phyloP scores from a whole-genome alignment of 35 echinoderm and acorn worm genomes.

The Strongylocentrotus purpuratus region DNA sequence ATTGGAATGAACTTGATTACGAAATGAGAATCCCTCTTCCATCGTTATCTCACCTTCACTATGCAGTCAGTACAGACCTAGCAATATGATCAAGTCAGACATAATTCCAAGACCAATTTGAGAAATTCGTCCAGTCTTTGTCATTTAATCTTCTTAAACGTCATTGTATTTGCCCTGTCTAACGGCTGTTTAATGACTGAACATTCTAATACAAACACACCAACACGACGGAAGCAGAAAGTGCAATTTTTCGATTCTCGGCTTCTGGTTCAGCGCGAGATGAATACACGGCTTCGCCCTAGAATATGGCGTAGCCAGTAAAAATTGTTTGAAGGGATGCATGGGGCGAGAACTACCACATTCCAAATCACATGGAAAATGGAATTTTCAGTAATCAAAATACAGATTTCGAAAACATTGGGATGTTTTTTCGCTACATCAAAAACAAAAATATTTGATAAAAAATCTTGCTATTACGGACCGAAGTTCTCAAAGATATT shows the following conservation, averaged over 20 bases:
- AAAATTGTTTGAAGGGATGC: background rate
- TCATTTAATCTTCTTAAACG: constrained; percentile 31
- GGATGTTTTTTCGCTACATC: too few species aligned
- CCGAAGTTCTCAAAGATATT: too few species aligned
- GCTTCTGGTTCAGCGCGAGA: background rate
- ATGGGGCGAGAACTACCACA: too few species aligned
- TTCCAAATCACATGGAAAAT: too few species aligned
- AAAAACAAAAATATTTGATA: too few species aligned
- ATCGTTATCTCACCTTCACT: background rate
- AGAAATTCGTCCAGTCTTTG: constrained; percentile 10
- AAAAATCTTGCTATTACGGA: too few species aligned
- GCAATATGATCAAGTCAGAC: background rate
- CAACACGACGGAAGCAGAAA: background rate
- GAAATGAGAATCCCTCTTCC: background rate
- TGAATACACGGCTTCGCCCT: background rate
- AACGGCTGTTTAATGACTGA: constrained; percentile 36
- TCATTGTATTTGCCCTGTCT: constrained; percentile 33
- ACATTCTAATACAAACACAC: constrained; percentile 37
- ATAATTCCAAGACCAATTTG: constrained; percentile 1
- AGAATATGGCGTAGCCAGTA: background rate
- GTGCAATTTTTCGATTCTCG: background rate
- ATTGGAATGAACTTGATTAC: background rate
- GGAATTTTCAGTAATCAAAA: too few species aligned
- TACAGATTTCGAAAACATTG: too few species aligned
- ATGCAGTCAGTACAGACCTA: background rate